These are phyloP conservation scores for Trichopria drosophilae DNA, from an alignment of 2,888 invertebrate genomes.

Conservation along the genomic window DNA sequence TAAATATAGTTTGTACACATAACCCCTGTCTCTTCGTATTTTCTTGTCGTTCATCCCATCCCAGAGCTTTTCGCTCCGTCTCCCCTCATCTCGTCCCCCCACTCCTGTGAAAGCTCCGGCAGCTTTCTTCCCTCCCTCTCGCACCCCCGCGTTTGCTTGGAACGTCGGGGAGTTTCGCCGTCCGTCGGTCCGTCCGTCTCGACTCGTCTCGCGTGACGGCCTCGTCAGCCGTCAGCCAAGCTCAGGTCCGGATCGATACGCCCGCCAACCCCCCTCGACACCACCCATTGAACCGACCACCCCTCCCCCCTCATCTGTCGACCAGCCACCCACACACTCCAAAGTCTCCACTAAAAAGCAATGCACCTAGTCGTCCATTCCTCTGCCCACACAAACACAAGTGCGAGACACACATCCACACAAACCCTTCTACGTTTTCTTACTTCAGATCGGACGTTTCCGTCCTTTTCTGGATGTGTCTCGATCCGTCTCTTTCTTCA, in stretches of 20 bases:
- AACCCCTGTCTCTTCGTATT: too few relatives aligned
- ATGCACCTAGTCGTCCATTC: constrained; percentile 51
- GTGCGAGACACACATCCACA: too few relatives aligned
- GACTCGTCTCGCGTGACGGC: constrained; percentile 59
- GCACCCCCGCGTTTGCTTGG: constrained; percentile 28
- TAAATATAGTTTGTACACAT: too few relatives aligned
- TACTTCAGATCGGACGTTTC: too few relatives aligned
- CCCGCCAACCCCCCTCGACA: constrained; percentile 47
- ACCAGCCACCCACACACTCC: constrained; percentile 11
- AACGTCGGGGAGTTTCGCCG: constrained; percentile 44
- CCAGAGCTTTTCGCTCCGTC: constrained; percentile 50
- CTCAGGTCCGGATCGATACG: constrained; percentile 57
- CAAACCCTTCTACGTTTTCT: too few relatives aligned
- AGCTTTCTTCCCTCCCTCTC: constrained; percentile 22
- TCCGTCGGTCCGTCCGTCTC: constrained; percentile 52
- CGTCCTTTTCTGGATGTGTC: too few relatives aligned
- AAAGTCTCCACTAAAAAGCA: constrained; percentile 52
- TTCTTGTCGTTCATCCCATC: constrained; percentile 58
- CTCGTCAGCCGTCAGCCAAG: constrained; percentile 59
- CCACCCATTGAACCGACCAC: constrained; percentile 28
- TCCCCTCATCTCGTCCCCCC: constrained; percentile 28
- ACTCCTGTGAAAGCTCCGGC: constrained; percentile 6
- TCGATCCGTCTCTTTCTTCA: constrained; percentile 37
- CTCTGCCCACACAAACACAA: too few relatives aligned
- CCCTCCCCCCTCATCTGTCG: constrained; percentile 27